Percentiles rank a stretch among this genome's conserved stretches.
phyloP scores from a whole-genome alignment of 2,888 invertebrate genomes.

The Eumerus sabulonum region DNA sequence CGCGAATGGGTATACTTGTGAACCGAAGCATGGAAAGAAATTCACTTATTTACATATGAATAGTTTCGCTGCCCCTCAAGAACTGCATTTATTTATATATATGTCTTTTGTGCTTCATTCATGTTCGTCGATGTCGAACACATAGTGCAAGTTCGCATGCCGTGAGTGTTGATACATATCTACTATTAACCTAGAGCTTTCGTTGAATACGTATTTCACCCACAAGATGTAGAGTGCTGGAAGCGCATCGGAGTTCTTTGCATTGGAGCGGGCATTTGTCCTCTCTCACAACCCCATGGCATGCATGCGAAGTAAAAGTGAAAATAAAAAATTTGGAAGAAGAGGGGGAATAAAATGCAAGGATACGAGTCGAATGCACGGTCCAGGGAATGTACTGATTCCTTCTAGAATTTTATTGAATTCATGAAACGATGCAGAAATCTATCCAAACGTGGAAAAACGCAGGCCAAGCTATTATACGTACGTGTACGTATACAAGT shows the following conservation, averaged over 20 bases:
- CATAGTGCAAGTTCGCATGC: constrained; percentile 32
- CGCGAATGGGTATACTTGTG: background rate
- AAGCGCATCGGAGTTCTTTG: constrained; percentile 35
- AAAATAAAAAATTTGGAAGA: background rate
- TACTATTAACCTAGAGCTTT: constrained; percentile 56
- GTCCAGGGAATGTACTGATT: constrained; percentile 32
- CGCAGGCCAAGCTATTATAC: too few relatives aligned
- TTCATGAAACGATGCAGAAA: constrained; percentile 28
- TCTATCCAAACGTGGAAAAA: constrained; percentile 1
- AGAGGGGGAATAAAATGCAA: constrained; percentile 3
- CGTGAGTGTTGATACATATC: constrained; percentile 55
- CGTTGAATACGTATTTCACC: constrained; percentile 15
- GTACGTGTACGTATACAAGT: too few relatives aligned
- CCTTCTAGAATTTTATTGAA: constrained; percentile 27
- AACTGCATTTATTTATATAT: constrained; percentile 26
- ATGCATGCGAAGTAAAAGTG: background rate
- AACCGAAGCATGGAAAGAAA: constrained; percentile 52
- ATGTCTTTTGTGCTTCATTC: constrained; percentile 10
- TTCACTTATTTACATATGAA: constrained; percentile 67
- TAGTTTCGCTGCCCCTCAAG: constrained; percentile 53
- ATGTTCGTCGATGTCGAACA: background rate
- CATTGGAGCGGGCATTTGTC: constrained; percentile 31
- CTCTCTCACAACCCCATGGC: background rate
- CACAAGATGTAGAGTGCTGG: constrained; percentile 14
- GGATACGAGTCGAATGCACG: constrained; percentile 32